Evolutionary conservation across 2,888 invertebrate genomes (phyloP), one percentile per base, ranked within the genome.

Genomic region (Thera britannica): DNA sequence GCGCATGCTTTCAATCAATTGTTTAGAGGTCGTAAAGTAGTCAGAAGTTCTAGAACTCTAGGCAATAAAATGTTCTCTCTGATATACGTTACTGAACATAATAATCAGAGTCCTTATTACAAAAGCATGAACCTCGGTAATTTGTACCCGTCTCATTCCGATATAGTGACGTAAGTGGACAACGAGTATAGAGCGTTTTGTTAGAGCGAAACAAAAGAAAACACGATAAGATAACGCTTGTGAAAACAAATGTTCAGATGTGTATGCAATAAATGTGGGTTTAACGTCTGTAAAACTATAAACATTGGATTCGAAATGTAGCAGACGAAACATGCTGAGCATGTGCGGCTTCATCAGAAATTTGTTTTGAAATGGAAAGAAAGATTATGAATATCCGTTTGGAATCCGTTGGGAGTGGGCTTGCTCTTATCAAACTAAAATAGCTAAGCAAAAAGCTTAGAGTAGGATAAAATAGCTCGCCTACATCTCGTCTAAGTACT

Each of bases 121-220:
- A 71, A 70, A 62, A 64, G 60, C 67, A 69, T 61, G 79, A 75
- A 73, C 76, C 58, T 65, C 68, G 77, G 58, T 74, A 75, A 73
- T 70, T 61, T 70, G 65, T 60, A 55, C 34, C 12, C 38, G 35
- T 44, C 48, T 67, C 55, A 73, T 74, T 72, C 75, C 71, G 72
- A 62, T 68, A 44, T 58, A 64, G 65, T 76, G 76, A 78, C 80
- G 75, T 67, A 77, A 77, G 44, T 46, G 75, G 62, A 68, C 67
- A 71, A 57, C 55, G 56, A 70, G 70, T 79, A 23, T 23, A 23
- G 80, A 78, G 78, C 74, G 76, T 68, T 73, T 68, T 67, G 76
- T 73, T 73, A 75, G 74, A 78, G 75, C 76, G 76, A 79, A 82
- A 82, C 83, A 83, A 83, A 84, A 83, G 79, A 80, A 81, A 73